Evolutionary conservation across 2,113 vertebrate genomes (phyloP).

Genomic region (Podilymbus podiceps): DNA sequence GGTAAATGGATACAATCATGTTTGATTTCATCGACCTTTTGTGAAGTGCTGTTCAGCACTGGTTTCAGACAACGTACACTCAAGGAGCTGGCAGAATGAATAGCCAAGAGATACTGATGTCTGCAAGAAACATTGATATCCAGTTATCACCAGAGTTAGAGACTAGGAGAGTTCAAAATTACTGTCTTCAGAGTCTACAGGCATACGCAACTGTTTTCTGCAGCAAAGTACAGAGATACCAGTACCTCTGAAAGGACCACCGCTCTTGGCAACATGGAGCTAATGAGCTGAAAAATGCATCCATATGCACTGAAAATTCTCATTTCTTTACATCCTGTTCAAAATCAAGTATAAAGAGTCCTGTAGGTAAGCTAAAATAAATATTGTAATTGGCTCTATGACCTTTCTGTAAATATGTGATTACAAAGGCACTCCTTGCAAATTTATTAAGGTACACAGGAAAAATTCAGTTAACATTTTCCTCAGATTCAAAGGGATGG

Average conservation of each 20-base stretch:
- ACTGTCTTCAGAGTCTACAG: neutral
- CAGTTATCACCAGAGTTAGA: neutral
- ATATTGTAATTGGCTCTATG: neutral
- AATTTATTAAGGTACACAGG: neutral
- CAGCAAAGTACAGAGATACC: neutral
- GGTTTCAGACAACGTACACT: neutral
- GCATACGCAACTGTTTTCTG: neutral
- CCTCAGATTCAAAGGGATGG: neutral
- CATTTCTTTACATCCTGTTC: neutral
- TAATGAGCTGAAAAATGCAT: fast-evolving
- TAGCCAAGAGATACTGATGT: neutral
- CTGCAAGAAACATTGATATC: neutral
- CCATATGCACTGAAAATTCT: neutral
- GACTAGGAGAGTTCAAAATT: neutral
- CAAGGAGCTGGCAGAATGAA: neutral
- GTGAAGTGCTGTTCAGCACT: neutral
- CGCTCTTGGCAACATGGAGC: fast-evolving
- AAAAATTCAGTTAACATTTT: neutral
- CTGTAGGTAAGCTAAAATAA: neutral
- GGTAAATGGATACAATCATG: neutral
- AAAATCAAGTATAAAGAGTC: neutral
- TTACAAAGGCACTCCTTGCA: neutral
- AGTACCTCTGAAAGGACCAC: neutral
- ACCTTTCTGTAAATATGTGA: neutral
- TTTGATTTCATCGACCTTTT: neutral